A percentile compares a stretch with the other conserved stretches of the same genome.
These are phyloP conservation scores for Hystrix brachyura DNA, from an alignment of 2,113 vertebrate genomes.

Conservation along the genomic window DNA sequence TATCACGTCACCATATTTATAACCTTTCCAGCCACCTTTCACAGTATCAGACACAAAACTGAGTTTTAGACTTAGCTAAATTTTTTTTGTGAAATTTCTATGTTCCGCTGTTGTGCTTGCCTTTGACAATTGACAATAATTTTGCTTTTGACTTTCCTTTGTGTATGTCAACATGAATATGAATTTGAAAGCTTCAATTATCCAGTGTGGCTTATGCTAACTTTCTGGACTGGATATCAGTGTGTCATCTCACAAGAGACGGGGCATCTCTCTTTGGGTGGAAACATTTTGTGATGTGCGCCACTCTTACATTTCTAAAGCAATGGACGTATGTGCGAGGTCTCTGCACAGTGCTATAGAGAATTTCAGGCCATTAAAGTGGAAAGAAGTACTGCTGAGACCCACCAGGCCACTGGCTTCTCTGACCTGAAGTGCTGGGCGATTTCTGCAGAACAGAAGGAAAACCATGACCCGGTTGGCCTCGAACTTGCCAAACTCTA, in stretches of 20 bases:
- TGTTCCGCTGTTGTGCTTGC: background rate
- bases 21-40: background rate
- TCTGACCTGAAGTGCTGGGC: conserved; percentile 67
- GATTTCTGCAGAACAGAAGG: conserved; percentile 67
- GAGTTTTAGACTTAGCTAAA: background rate
- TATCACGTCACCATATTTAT: background rate
- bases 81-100: background rate
- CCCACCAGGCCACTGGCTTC: background rate
- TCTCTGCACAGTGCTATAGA: background rate
- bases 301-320: background rate
- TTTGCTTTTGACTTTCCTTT: background rate
- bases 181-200: conserved; percentile 29
- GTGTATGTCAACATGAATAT: background rate
- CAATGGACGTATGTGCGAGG: background rate
- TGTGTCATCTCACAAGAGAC: background rate
- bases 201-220: background rate
- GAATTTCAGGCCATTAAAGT: background rate
- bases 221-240: conserved; percentile 23
- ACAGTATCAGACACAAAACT: background rate
- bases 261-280: background rate
- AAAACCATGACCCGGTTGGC: conserved; percentile 46
- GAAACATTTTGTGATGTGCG: background rate
- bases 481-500: conserved; percentile 71
- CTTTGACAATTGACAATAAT: background rate
- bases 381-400: background rate